phyloP scores from a whole-genome alignment of 2,888 invertebrate genomes.

The Phorcus lineatus region DNA sequence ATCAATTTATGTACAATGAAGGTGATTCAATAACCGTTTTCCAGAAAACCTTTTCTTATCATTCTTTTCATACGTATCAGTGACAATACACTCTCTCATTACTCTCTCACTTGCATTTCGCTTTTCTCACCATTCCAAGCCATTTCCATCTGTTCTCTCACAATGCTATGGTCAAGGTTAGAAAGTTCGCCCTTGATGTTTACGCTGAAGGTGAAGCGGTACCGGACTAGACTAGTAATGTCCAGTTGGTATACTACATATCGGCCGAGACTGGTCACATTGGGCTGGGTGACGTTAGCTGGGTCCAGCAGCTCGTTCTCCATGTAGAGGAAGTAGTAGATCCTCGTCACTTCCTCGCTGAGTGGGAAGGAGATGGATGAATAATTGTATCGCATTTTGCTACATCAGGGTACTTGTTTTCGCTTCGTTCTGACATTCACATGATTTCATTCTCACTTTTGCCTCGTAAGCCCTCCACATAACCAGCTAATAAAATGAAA shows the following conservation, averaged over 20 bases:
- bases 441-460: too few relatives aligned
- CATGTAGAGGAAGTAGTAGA: background rate
- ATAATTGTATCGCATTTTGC: too few relatives aligned
- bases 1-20: too few relatives aligned
- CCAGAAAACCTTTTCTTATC: too few relatives aligned
- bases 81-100: background rate
- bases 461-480: too few relatives aligned
- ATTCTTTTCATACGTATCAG: too few relatives aligned
- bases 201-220: background rate
- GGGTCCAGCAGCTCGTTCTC: background rate
- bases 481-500: too few relatives aligned
- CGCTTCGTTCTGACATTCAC: too few relatives aligned
- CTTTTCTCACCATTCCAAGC: slow-evolving; percentile 4
- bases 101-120: too few relatives aligned
- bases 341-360: slow-evolving; percentile 1
- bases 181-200: background rate
- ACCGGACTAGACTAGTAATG: background rate
- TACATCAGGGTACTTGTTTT: too few relatives aligned
- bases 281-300: background rate
- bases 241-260: background rate
- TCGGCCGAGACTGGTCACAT: background rate
- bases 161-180: background rate
- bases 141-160: background rate
- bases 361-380: too few relatives aligned
- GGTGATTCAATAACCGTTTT: too few relatives aligned